Base-by-base conservation (phyloP, 2,888 invertebrate species). In the Panzeria rudis region DNA sequence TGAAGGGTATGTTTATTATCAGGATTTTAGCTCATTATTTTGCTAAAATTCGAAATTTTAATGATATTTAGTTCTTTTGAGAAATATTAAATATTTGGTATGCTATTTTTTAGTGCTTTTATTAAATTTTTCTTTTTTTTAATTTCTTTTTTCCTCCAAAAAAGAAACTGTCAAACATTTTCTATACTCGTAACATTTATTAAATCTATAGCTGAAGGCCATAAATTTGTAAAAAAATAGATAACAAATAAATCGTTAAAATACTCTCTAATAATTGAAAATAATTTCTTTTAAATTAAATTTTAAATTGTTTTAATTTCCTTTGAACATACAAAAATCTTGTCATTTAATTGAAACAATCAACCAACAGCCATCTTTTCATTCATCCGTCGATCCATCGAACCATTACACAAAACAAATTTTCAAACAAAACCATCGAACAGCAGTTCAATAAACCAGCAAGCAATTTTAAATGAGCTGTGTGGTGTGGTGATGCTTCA, bases 221-320 rank as follows among this genome's bases (percentile, higher is more conserved):
- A 68, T 73, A 32, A 80, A 68, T 52, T 56, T 80, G 11, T 20
- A 38, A n/a, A 9, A 83, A 38, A 66, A 73, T 32, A 52, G 5
- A 29, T 4, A 29, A 29, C 29, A 29, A 29, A 29, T 4, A 79
- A 56, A 15, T 66, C n/a, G 35, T 64, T 11, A 54, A 71, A 79
- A 62, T 44, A 59, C 72, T 44, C 52, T 77, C 64, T 52, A 20
- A 83, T 83, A 83, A 78, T 83, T 83, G 72, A 78, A 78, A 73
- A 83, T 79, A 78, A 79, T 79, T 78, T 83, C 68, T 78, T 73
- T 68, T 79, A 83, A 77, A 83, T 81, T 66, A 73, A 72, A 72
- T 52, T 77, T 78, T 78, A 84, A 83, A 83, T 83, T 83, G 86
- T 76, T 86, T 86, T 79, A 86, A 83, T 86, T 83, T 86, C 76